A percentile compares a stretch with the other conserved stretches of the same genome.
phyloP scores from a whole-genome alignment of 1,140 invertebrate genomes.

The Oreohelix idahoensis region DNA sequence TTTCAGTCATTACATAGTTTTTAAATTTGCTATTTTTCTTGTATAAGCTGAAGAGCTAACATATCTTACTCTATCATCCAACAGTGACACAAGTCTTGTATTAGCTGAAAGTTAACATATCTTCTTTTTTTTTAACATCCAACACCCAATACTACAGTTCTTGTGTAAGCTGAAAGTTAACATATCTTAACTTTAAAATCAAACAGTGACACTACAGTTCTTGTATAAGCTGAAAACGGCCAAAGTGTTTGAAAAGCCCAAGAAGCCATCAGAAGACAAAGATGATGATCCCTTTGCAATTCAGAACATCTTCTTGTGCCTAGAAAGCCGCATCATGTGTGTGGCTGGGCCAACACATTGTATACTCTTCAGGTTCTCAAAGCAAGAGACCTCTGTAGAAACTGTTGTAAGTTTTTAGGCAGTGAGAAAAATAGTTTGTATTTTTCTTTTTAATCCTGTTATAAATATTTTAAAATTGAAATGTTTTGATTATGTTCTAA shows the following conservation, averaged over 20 bases:
- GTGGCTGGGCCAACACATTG: slow-evolving; percentile 94
- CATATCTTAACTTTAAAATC: neutral
- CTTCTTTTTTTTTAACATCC: too few relatives aligned
- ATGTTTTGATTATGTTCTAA: too few relatives aligned
- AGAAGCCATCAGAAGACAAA: slow-evolving; percentile 64
- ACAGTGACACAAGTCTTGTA: too few relatives aligned
- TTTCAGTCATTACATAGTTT: too few relatives aligned
- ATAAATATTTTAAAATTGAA: too few relatives aligned
- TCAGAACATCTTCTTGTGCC: slow-evolving; percentile 91
- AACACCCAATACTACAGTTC: too few relatives aligned
- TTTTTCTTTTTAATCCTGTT: too few relatives aligned
- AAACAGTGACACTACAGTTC: slow-evolving; percentile 83
- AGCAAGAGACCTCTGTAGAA: slow-evolving; percentile 88
- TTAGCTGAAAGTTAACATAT: too few relatives aligned
- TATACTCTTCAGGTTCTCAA: slow-evolving; percentile 94
- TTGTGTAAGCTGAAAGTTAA: neutral
- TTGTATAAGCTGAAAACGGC: slow-evolving; percentile 98
- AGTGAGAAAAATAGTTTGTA: too few relatives aligned
- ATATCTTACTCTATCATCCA: too few relatives aligned
- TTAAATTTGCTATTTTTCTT: too few relatives aligned
- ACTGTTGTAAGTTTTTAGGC: slow-evolving; percentile 86
- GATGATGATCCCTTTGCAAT: slow-evolving; percentile 94
- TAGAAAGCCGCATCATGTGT: slow-evolving; percentile 90
- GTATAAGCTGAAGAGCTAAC: too few relatives aligned
- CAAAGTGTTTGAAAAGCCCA: slow-evolving; percentile 86